Evolutionary conservation across 2,797 vertebrate genomes (phyloP).

Genomic region (Argentina silus): DNA sequence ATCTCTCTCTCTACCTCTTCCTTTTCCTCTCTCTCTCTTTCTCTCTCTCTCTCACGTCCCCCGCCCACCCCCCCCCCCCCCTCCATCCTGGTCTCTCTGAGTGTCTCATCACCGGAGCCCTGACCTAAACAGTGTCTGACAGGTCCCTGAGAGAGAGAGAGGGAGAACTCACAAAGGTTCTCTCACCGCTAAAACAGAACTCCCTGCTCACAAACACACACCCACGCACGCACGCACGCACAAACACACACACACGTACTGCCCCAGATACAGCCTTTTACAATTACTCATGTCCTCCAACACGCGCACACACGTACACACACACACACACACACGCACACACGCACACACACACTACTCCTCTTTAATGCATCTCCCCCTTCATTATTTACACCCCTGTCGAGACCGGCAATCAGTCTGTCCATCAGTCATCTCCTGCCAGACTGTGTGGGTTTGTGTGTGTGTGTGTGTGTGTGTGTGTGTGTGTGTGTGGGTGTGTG

Average conservation of each 20-base stretch:
- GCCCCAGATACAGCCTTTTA: constrained; percentile 51
- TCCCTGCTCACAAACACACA: constrained; percentile 16
- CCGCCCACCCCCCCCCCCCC: neutral
- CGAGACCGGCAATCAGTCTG: constrained; percentile 25
- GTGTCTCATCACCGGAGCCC: constrained; percentile 65
- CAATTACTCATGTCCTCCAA: constrained; percentile 23
- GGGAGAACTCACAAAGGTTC: constrained; percentile 68
- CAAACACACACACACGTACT: constrained; percentile 52
- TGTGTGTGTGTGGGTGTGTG: constrained; percentile 19
- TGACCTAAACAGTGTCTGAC: constrained; percentile 77
- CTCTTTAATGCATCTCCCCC: constrained; percentile 40
- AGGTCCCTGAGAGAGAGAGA: constrained; percentile 75
- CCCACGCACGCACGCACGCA: constrained; percentile 42
- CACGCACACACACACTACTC: constrained; percentile 14
- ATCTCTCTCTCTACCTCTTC: neutral
- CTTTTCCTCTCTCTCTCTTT: neutral
- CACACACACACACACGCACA: constrained; percentile 37
- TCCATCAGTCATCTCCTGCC: constrained; percentile 58
- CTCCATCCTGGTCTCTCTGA: constrained; percentile 50
- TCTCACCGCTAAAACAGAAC: constrained; percentile 43
- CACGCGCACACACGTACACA: constrained; percentile 54
- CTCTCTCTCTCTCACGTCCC: neutral
- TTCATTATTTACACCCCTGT: constrained; percentile 58
- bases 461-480: constrained; percentile 15
- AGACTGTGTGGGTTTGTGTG: constrained; percentile 38